Conservation (phyloP, 2,113 vertebrate species). For the Corythornis cristatus region DNA sequence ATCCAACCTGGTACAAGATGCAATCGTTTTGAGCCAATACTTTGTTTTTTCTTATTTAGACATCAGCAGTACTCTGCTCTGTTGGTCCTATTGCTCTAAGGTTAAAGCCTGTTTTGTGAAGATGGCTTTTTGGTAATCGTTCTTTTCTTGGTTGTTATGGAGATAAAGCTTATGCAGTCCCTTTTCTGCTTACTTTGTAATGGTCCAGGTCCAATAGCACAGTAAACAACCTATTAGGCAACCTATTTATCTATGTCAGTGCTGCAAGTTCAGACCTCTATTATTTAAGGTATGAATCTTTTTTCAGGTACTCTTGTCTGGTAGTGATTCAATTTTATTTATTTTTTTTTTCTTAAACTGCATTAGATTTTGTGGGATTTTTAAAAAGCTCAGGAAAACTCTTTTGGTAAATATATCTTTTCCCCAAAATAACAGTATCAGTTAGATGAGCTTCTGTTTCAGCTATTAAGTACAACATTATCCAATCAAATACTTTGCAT, state of each 20-base stretch:
- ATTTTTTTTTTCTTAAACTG: neutral
- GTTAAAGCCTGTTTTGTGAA: slow-evolving; percentile 67
- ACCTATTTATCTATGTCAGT: slow-evolving; percentile 82
- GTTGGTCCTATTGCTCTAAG: slow-evolving; percentile 41
- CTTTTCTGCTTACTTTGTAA: slow-evolving; percentile 62
- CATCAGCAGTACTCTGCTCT: slow-evolving; percentile 32
- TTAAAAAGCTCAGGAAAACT: neutral
- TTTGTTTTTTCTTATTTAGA: slow-evolving; percentile 54
- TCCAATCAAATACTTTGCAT: neutral
- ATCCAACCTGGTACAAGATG: neutral
- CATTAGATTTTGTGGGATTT: neutral
- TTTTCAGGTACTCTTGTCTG: slow-evolving; percentile 55
- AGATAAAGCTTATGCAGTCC: slow-evolving; percentile 59
- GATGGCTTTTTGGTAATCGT: slow-evolving; percentile 57
- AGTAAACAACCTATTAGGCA: slow-evolving; percentile 82
- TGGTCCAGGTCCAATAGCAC: slow-evolving; percentile 73
- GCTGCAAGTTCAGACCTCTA: slow-evolving; percentile 75
- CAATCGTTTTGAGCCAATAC: neutral
- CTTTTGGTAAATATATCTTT: neutral
- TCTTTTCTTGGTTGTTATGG: slow-evolving; percentile 74
- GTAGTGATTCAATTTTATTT: neutral
- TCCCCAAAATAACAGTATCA: neutral
- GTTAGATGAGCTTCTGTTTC: neutral
- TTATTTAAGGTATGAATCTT: slow-evolving; percentile 77
- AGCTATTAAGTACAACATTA: neutral